These are phyloP conservation scores for Agrenia bidenticulata DNA, from an alignment of 2,888 invertebrate genomes.

Conservation along the genomic window DNA sequence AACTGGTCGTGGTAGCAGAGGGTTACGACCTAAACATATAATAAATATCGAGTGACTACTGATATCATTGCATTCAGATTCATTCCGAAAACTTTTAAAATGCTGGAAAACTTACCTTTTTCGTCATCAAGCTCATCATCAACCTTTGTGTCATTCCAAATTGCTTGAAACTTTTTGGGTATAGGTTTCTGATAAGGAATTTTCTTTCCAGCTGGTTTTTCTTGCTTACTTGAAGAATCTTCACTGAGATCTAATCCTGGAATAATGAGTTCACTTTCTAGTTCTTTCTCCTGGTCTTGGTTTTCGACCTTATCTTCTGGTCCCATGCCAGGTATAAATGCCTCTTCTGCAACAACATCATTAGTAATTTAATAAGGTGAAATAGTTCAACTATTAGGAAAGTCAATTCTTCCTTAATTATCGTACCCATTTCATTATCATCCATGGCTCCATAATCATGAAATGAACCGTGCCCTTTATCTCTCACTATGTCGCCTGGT, in stretches of 20 bases:
- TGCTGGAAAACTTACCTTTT: constrained; percentile 32
- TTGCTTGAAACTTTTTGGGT: constrained; percentile 93
- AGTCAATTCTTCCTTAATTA: neutral
- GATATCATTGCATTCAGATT: no score
- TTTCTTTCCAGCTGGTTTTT: constrained; percentile 56
- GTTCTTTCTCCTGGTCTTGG: constrained; percentile 51
- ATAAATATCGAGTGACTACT: neutral
- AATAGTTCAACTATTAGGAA: neutral
- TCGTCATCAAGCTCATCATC: constrained; percentile 49
- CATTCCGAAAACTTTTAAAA: neutral
- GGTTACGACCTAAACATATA: constrained; percentile 40
- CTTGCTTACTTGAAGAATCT: constrained; percentile 47
- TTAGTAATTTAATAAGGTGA: neutral
- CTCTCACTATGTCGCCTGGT: constrained; percentile 97
- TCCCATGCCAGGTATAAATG: constrained; percentile 95
- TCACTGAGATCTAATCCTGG: constrained; percentile 77
- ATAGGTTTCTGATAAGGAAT: constrained; percentile 95
- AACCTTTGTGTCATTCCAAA: constrained; percentile 71
- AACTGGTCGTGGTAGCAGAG: constrained; percentile 43
- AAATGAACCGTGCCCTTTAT: constrained; percentile 63
- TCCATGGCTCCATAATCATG: constrained; percentile 62
- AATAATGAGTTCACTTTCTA: constrained; percentile 60
- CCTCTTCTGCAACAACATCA: constrained; percentile 64
- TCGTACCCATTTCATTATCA: constrained; percentile 67
- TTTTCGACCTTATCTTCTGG: constrained; percentile 86